phyloP scores from a whole-genome alignment of 2,113 vertebrate genomes.

The Psammodynastes pulverulentus region DNA sequence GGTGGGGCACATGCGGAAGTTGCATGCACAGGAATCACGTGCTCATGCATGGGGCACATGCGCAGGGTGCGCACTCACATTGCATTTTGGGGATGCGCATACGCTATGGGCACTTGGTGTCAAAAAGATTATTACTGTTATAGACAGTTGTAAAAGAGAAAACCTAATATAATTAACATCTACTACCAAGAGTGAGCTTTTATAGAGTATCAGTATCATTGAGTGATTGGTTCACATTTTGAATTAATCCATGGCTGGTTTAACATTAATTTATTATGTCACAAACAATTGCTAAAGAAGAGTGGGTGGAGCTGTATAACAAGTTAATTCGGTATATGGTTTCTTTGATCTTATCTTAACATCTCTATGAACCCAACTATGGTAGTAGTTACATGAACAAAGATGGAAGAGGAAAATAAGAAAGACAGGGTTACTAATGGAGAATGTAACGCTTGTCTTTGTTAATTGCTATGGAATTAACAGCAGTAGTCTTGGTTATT shows the following conservation, averaged over 20 bases:
- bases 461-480: not conserved
- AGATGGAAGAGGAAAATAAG: not conserved
- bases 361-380: not conserved
- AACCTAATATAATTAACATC: not conserved
- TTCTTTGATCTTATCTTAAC: not conserved
- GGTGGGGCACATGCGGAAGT: too few species aligned
- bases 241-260: not conserved
- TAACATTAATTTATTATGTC: not conserved
- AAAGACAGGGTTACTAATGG: not conserved
- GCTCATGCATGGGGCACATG: too few species aligned
- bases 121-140: too few species aligned
- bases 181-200: not conserved
- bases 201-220: not conserved
- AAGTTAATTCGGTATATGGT: not conserved
- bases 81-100: too few species aligned
- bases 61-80: too few species aligned
- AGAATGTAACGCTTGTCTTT: not conserved
- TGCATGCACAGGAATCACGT: too few species aligned
- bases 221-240: not conserved
- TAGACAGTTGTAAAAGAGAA: not conserved
- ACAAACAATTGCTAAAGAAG: not conserved
- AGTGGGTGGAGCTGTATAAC: not conserved
- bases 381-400: not conserved
- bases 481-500: conserved; percentile 9
- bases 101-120: too few species aligned